Conservation (phyloP, 2,888 invertebrate species). For the Tetranychus piercei region DNA sequence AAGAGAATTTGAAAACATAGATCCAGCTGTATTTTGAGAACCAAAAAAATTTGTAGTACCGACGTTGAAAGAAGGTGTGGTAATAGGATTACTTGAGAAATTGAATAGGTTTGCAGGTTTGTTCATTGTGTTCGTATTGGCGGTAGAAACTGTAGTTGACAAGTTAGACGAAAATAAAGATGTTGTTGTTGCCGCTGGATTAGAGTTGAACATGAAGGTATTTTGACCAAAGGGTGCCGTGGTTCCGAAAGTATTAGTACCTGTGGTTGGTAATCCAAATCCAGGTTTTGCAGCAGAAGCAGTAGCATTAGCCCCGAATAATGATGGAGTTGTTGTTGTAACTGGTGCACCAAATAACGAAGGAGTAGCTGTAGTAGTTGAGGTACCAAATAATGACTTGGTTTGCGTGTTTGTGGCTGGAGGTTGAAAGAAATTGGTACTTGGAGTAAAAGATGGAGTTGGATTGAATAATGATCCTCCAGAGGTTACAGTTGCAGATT, state of each 20-base stretch:
- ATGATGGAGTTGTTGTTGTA: constrained; percentile 44
- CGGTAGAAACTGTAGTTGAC: constrained; percentile 23
- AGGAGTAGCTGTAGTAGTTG: constrained; percentile 9
- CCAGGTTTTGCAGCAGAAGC: constrained; percentile 24
- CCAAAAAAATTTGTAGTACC: not conserved
- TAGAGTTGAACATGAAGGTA: not conserved
- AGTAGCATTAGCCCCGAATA: constrained; percentile 33
- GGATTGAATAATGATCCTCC: constrained; percentile 9
- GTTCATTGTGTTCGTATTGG: constrained; percentile 36
- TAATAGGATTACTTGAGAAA: not conserved
- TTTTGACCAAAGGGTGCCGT: not conserved
- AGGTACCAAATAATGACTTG: constrained; percentile 17
- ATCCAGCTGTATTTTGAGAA: not conserved
- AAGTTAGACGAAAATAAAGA: not conserved
- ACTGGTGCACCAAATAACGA: constrained; percentile 31
- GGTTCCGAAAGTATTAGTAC: constrained; percentile 20
- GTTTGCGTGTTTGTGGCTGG: constrained; percentile 31
- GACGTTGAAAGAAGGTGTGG: constrained; percentile 32
- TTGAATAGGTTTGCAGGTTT: constrained; percentile 24
- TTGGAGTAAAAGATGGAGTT: constrained; percentile 10
- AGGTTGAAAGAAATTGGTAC: constrained; percentile 8
- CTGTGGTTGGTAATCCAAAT: not conserved
- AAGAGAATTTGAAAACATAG: not conserved
- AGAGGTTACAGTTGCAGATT: constrained; percentile 8
- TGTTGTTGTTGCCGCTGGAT: not conserved